A percentile compares a stretch with the other conserved stretches of the same genome.
Evolutionary conservation across 2,113 vertebrate species (phyloP).

Genomic region (Spea multiplicata): DNA sequence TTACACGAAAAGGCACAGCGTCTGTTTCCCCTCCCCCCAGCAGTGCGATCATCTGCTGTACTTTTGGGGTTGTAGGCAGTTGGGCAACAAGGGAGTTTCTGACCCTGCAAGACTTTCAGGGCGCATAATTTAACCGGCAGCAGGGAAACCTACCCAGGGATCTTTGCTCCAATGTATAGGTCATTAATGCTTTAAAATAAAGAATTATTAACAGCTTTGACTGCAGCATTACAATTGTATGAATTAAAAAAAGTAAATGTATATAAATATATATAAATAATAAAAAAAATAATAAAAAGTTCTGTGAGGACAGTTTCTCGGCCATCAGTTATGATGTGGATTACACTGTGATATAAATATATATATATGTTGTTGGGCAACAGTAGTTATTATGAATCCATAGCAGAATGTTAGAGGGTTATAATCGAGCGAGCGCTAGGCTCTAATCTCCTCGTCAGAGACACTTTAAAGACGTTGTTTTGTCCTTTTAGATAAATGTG

Average conservation of each 20-base stretch:
- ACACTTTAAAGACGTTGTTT: conserved; percentile 85
- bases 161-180: conserved; percentile 64
- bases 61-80: background rate
- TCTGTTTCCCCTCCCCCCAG: background rate
- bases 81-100: background rate
- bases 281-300: conserved; percentile 65
- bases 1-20: background rate
- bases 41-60: background rate
- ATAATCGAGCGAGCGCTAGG: conserved; percentile 74
- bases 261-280: conserved; percentile 62
- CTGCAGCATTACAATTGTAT: conserved; percentile 69
- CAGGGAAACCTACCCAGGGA: background rate
- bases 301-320: conserved; percentile 95
- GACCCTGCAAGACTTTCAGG: background rate
- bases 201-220: conserved; percentile 73
- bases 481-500: conserved; percentile 91
- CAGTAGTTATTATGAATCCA: conserved; percentile 73
- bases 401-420: conserved; percentile 77
- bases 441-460: conserved; percentile 84
- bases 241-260: conserved; percentile 61
- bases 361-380: conserved; percentile 98
- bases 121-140: background rate
- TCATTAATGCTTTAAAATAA: conserved; percentile 78
- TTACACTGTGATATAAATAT: conserved; percentile 98
- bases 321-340: conserved; percentile 99